Conservation (phyloP, 2,888 invertebrate species). For the Sarcophaga carnaria region DNA sequence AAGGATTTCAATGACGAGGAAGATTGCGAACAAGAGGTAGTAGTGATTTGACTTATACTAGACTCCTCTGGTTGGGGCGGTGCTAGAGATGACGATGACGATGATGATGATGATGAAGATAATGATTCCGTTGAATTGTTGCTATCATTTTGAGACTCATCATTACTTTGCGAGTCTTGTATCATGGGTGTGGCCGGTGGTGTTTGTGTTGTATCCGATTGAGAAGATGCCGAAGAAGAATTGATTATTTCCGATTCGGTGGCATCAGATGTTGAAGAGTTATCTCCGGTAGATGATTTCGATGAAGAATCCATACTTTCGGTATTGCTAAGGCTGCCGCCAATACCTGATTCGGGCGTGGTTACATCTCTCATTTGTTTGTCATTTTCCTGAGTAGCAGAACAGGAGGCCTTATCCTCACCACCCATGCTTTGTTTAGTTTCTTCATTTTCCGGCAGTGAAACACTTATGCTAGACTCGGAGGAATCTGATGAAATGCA, state of each 20-base stretch:
- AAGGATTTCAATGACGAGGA: slow-evolving; percentile 32
- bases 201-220: slow-evolving; percentile 48
- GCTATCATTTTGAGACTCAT: slow-evolving; percentile 58
- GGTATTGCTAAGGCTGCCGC: slow-evolving; percentile 78
- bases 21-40: not conserved
- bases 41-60: slow-evolving; percentile 7
- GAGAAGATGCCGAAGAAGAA: slow-evolving; percentile 37
- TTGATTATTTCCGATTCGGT: slow-evolving; percentile 55
- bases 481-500: slow-evolving; percentile 73
- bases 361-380: slow-evolving; percentile 74
- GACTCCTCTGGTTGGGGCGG: slow-evolving; percentile 67
- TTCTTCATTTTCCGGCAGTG: slow-evolving; percentile 67
- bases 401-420: slow-evolving; percentile 34
- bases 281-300: slow-evolving; percentile 51
- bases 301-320: slow-evolving; percentile 73
- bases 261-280: slow-evolving; percentile 46
- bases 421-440: slow-evolving; percentile 47
- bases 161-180: slow-evolving; percentile 50
- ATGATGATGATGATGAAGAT: slow-evolving; percentile 26
- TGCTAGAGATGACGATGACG: not conserved
- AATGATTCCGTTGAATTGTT: slow-evolving; percentile 28
- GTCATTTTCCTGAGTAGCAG: slow-evolving; percentile 55
- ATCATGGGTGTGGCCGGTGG: slow-evolving; percentile 63
- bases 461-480: slow-evolving; percentile 68
- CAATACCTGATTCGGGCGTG: slow-evolving; percentile 78